These are phyloP conservation scores for Triplophysa dalaica DNA, from an alignment of 2,113 vertebrate species.

Conservation along the genomic window DNA sequence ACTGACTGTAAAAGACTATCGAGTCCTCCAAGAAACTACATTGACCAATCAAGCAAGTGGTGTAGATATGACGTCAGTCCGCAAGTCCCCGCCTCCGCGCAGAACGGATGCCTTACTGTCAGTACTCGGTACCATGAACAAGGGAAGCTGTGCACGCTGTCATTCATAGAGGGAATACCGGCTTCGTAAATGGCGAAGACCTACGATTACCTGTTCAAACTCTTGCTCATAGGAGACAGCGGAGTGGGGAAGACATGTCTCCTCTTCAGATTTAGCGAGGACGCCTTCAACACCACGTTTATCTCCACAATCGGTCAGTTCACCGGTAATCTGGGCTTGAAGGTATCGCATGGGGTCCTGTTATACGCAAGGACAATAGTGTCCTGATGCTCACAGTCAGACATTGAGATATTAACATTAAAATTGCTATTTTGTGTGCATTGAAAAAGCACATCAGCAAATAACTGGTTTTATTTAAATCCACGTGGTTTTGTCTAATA, in stretches of 20 bases:
- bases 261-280: slow-evolving; percentile 84
- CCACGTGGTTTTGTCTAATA: background rate
- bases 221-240: slow-evolving; percentile 80
- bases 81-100: slow-evolving; percentile 45
- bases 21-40: slow-evolving; percentile 37
- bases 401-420: background rate
- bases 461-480: background rate
- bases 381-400: background rate
- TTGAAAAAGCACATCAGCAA: background rate
- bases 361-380: slow-evolving; percentile 4
- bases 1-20: background rate
- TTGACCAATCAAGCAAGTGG: slow-evolving; percentile 15
- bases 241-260: slow-evolving; percentile 84
- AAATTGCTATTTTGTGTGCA: background rate
- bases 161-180: slow-evolving; percentile 13
- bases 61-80: slow-evolving; percentile 45
- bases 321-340: slow-evolving; percentile 16
- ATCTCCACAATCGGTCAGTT: slow-evolving; percentile 84
- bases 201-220: slow-evolving; percentile 80
- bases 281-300: slow-evolving; percentile 83
- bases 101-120: background rate
- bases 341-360: slow-evolving; percentile 22
- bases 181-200: slow-evolving; percentile 76
- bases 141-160: slow-evolving; percentile 43
- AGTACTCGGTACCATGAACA: slow-evolving; percentile 51